Evolutionary conservation across 2,797 vertebrate species (phyloP), one percentile per base, ranked within the genome.

Genomic region (Psittacula derbiana): DNA sequence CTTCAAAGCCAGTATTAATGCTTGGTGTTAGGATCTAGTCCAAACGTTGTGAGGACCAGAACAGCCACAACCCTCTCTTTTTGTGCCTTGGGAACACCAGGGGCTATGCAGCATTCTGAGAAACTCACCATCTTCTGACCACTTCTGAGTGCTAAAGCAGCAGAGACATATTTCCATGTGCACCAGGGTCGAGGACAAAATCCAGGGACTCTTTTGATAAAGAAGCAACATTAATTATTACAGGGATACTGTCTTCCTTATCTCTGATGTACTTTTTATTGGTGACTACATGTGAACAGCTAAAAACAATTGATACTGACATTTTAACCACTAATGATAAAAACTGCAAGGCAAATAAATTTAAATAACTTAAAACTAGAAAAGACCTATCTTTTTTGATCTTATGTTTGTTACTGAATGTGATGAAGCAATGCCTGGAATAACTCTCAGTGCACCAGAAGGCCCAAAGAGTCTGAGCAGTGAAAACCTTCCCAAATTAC

Each of bases 351-450:
- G 79, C 12, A 30, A 62, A 80, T 30, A 62, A 72, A 71, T 55
- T 7, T 8, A 19, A 57, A 66, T 36, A 79, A 74, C 72, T 8
- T 86, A 67, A 72, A 67, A 43, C 80, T 27, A 91, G 73, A 81
- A 95, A 93, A 92, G 25, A 11, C 52, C 8, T n/a, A 58, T 62
- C 70, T 57, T 75, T 93, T 86, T 40, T 8, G 3, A 80, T 30
- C 76, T 41, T 40, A 64, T 79, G 16, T 62, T 70, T 80, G 91
- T 79, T 88, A 88, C 74, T 70, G 75, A 87, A 79, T 17, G 40
- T 78, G 70, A 80, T 92, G 93, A 95, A 97, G 84, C 88, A 58
- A 62, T 23, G 93, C 46, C 93, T 95, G 82, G 89, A 95, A 85
- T 65, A 91, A 88, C 85, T 92, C 80, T 30, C 28, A 10, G 91